A percentile compares a stretch with the other conserved stretches of the same genome.
These are phyloP conservation scores for Saccostrea glomerata DNA, from an alignment of 1,140 invertebrate genomes.

Conservation along the genomic window DNA sequence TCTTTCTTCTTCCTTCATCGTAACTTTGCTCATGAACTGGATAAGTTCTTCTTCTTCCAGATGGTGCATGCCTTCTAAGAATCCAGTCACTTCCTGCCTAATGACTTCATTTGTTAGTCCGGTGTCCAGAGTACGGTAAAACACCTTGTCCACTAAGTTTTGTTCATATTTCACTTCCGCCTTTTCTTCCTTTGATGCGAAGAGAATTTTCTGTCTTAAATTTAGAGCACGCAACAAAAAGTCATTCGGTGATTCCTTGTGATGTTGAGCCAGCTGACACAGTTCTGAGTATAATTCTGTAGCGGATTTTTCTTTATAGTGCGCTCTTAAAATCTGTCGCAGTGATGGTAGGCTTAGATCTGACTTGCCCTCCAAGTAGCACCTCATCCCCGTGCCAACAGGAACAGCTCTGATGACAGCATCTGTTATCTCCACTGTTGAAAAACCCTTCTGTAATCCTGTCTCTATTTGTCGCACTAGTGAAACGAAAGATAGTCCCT, in stretches of 20 bases:
- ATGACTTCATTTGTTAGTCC: slow-evolving; percentile 24
- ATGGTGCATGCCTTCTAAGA: background rate
- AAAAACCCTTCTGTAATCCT: slow-evolving; percentile 38
- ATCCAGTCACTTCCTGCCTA: background rate
- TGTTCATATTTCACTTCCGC: slow-evolving; percentile 33
- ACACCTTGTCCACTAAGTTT: slow-evolving; percentile 27
- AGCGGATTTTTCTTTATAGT: slow-evolving; percentile 50
- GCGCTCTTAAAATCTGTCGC: slow-evolving; percentile 41
- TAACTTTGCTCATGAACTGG: background rate
- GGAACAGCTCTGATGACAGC: slow-evolving; percentile 24
- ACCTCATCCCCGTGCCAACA: background rate
- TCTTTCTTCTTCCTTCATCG: background rate
- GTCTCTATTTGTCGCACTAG: slow-evolving; percentile 42
- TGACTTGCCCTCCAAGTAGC: slow-evolving; percentile 43
- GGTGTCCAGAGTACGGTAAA: slow-evolving; percentile 26
- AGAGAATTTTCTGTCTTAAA: slow-evolving; percentile 25
- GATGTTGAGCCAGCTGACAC: slow-evolving; percentile 8
- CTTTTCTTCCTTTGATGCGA: slow-evolving; percentile 46
- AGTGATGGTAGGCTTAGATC: slow-evolving; percentile 37
- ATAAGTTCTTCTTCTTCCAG: background rate
- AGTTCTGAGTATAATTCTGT: slow-evolving; percentile 48
- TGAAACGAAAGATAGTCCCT: slow-evolving; percentile 33
- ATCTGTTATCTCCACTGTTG: slow-evolving; percentile 39
- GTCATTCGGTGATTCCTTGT: slow-evolving; percentile 25
- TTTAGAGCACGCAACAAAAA: no score